Base-by-base conservation (phyloP, 2,888 invertebrate genomes). In the Caenorhabditis zanzibari region DNA sequence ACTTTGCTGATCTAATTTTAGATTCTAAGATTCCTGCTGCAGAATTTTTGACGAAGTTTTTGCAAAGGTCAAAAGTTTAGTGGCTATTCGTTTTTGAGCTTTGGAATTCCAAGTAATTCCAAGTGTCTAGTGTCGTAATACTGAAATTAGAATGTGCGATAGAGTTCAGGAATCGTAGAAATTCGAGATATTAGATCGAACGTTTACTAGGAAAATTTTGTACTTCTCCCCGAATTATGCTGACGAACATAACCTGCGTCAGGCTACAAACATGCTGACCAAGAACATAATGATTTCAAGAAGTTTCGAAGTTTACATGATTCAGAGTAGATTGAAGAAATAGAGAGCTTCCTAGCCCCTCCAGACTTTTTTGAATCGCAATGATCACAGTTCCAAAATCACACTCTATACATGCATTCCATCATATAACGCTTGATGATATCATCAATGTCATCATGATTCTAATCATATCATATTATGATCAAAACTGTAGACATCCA, bases 31-130 rank as follows among this genome's bases (percentile, higher is more conserved):
- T 22, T 22, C 10, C n/a, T 41, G n/a, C 44, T 63, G 63, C 63
- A 63, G 28, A 1, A 2, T 28, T 58, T 58, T 35, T 58, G n/a
- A 35, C 10, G 12, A n/a, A 16, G 26, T 41, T 14, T n/a, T 22
- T 24, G 26, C 26, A 47, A 63, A 63, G 63, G 26, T 63, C 63
- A 63, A 44, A 63, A n/a, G 63, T 47, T 47, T 63, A 63, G 14
- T 5, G n/a, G 26, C 12, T 16, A 14, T 26, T 63, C n/a, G 14
- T 44, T 28, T 44, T 10, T 32, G 58, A 54, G 26, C 26, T 54
- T 26, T 26, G 10, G 16, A 54, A 26, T 24, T 54, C 16, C 14
- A 12, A 54, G 54, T 4, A n/a, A n/a, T n/a, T n/a, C n/a, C n/a
- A n/a, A n/a, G 2, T 12, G 26, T 12, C 22, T 24, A 12, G 10